These are phyloP conservation scores for Eurystomus glaucurus DNA, from an alignment of 2,797 vertebrate genomes.

Conservation along the genomic window DNA sequence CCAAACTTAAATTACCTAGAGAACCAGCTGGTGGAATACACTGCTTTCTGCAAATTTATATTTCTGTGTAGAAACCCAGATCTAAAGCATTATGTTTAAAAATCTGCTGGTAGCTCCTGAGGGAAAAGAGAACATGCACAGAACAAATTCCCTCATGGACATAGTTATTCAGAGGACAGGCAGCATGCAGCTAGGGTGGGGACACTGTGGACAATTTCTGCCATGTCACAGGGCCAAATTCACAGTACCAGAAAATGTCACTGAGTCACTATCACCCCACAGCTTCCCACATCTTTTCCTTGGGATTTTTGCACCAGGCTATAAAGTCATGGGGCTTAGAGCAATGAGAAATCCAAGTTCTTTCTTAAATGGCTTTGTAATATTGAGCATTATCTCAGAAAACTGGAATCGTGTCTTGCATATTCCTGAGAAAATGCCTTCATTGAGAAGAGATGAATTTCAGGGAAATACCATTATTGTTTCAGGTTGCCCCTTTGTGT, in stretches of 20 bases:
- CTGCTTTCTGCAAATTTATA: neutral
- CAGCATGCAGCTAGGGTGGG: neutral
- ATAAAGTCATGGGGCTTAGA: slow-evolving; percentile 10
- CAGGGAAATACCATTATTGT: slow-evolving; percentile 45
- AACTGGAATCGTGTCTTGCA: neutral
- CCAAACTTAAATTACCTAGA: neutral
- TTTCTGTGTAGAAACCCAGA: neutral
- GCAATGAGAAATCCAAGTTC: neutral
- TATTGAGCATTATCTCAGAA: neutral
- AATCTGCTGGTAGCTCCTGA: neutral
- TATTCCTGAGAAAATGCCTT: slow-evolving; percentile 47
- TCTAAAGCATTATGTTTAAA: neutral
- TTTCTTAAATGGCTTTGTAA: slow-evolving; percentile 13
- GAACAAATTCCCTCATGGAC: neutral
- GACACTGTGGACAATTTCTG: neutral
- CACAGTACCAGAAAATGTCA: rapidly evolving
- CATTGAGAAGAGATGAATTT: slow-evolving; percentile 46
- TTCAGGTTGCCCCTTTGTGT: slow-evolving; percentile 58
- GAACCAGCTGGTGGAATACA: neutral
- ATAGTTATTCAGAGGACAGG: neutral
- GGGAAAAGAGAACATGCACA: neutral
- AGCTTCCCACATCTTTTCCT: neutral
- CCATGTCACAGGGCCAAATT: neutral
- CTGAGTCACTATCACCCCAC: rapidly evolving
- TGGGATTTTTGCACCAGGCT: neutral